Percentiles rank a stretch among this genome's conserved stretches.
Conservation (phyloP, 2,113 vertebrate species). For the Herpailurus yagouaroundi region DNA sequence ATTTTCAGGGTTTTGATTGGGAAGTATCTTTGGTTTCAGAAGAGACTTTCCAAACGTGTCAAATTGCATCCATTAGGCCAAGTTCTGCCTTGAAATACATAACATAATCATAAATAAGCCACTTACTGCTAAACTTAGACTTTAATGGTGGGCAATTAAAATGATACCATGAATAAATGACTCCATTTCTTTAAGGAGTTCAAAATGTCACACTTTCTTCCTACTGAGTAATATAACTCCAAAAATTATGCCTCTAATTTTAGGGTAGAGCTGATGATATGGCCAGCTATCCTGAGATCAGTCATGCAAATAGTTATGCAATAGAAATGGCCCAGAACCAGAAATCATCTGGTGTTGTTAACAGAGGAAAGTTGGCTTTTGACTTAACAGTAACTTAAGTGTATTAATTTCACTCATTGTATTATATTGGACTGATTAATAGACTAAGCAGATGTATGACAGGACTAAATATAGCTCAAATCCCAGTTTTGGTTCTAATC, state of each 20-base stretch:
- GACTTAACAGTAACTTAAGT: background rate
- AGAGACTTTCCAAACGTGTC: background rate
- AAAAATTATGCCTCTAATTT: background rate
- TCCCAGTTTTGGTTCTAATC: background rate
- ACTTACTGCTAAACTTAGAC: background rate
- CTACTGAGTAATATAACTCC: background rate
- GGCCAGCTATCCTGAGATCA: background rate
- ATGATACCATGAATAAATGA: background rate
- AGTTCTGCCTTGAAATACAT: background rate
- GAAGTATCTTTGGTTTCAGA: background rate
- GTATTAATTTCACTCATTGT: background rate
- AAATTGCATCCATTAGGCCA: background rate
- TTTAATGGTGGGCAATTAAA: background rate
- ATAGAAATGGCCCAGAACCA: background rate
- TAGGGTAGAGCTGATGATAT: background rate
- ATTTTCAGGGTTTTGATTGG: background rate
- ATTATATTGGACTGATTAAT: background rate
- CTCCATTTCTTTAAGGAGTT: background rate
- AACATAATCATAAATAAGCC: background rate
- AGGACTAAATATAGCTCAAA: background rate
- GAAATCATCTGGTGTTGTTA: background rate
- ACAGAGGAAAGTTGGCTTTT: background rate
- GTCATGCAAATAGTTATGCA: background rate
- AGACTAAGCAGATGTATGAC: background rate
- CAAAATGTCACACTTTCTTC: background rate